These are phyloP conservation scores for Mimachlamys varia DNA, from an alignment of 2,888 invertebrate genomes.

Conservation along the genomic window DNA sequence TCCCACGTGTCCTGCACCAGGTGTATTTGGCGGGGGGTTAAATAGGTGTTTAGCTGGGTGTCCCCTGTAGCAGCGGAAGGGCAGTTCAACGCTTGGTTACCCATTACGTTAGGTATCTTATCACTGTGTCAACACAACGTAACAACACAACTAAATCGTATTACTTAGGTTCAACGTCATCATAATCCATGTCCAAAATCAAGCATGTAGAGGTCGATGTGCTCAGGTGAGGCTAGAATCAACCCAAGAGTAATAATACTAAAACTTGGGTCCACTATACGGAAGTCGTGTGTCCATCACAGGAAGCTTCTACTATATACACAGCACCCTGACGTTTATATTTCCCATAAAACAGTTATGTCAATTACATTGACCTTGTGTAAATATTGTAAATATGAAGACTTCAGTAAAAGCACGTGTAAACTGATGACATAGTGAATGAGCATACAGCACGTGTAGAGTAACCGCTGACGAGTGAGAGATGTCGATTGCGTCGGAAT, in stretches of 20 bases:
- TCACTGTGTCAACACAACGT: background rate
- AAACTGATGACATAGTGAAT: background rate
- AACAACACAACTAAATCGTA: background rate
- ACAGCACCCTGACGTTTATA: background rate
- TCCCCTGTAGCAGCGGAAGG: conserved; percentile 39
- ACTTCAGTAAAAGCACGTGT: background rate
- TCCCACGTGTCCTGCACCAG: conserved; percentile 73
- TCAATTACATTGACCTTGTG: background rate
- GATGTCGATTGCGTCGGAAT: background rate
- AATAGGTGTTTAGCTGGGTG: conserved; percentile 64
- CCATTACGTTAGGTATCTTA: conserved; percentile 33
- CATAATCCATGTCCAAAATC: background rate
- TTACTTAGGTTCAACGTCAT: background rate
- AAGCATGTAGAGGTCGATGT: background rate
- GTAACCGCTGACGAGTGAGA: background rate
- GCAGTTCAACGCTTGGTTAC: conserved; percentile 45
- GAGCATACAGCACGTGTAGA: background rate
- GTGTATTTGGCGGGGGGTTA: conserved; percentile 68
- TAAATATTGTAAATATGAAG: background rate
- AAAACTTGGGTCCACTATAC: background rate
- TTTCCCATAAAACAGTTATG: background rate
- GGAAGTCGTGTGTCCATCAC: background rate
- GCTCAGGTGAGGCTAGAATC: background rate
- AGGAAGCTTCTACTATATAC: background rate
- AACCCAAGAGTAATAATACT: background rate